These are phyloP conservation scores for Drosophila ercepeae DNA, from an alignment of 1,140 invertebrate genomes.

Conservation along the genomic window DNA sequence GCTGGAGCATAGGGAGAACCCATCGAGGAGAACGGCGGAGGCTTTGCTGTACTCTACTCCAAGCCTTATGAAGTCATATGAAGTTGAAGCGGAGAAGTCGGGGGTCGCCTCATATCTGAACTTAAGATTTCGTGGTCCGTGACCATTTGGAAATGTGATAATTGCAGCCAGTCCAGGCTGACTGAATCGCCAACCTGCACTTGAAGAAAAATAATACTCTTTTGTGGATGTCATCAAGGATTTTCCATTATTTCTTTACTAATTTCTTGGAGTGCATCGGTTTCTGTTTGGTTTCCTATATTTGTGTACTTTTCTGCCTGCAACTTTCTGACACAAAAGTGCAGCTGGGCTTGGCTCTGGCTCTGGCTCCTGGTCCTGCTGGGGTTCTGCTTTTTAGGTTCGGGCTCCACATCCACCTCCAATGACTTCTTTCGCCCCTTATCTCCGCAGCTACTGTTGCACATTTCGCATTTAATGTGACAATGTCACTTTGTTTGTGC, in stretches of 20 bases:
- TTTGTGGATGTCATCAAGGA: no score
- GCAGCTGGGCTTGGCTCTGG: slow-evolving; percentile 69
- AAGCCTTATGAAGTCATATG: slow-evolving; percentile 66
- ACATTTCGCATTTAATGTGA: slow-evolving; percentile 78
- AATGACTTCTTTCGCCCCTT: slow-evolving; percentile 31
- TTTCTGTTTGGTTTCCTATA: slow-evolving; percentile 29
- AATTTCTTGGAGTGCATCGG: slow-evolving; percentile 17
- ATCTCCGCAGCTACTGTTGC: slow-evolving; percentile 65
- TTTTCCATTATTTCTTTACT: background rate
- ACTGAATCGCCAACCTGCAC: slow-evolving; percentile 31
- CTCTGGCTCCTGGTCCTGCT: slow-evolving; percentile 8
- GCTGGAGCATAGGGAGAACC: slow-evolving; percentile 4
- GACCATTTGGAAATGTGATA: slow-evolving; percentile 83
- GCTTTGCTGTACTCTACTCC: background rate
- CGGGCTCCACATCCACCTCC: background rate
- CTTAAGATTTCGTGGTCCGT: slow-evolving; percentile 82
- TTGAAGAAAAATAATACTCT: background rate
- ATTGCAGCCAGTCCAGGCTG: slow-evolving; percentile 61
- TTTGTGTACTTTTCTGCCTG: slow-evolving; percentile 22
- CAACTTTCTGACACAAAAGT: slow-evolving; percentile 69
- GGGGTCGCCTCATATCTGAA: slow-evolving; percentile 58
- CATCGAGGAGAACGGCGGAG: background rate
- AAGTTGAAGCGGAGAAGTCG: slow-evolving; percentile 9
- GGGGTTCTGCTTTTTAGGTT: slow-evolving; percentile 14
- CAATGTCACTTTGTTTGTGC: slow-evolving; percentile 67